These are phyloP conservation scores for Tolmerus cingulatus DNA, from an alignment of 2,888 invertebrate genomes.

Conservation along the genomic window DNA sequence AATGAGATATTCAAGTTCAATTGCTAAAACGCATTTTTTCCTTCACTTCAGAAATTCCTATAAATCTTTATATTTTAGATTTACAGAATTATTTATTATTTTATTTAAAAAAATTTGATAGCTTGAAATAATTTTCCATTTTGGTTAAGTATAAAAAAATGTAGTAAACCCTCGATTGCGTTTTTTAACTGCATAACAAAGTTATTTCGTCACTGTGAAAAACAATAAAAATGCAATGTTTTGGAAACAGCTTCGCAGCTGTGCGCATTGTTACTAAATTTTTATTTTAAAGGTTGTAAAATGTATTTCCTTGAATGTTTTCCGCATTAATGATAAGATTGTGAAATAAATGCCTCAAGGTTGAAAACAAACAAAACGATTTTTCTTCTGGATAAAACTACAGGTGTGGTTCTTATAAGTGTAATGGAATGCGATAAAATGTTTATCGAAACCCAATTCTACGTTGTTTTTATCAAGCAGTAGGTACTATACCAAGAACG, in stretches of 20 bases:
- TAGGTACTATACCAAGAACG: background rate
- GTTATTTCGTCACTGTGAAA: background rate
- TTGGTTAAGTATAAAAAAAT: no score
- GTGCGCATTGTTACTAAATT: background rate
- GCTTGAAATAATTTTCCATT: no score
- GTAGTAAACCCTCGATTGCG: background rate
- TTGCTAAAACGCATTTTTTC: no score
- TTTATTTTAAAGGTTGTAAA: background rate
- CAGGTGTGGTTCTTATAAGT: background rate
- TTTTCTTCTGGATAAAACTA: background rate
- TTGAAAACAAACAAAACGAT: background rate
- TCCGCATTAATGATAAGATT: conserved; percentile 15
- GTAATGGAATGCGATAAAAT: background rate
- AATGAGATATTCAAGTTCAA: no score
- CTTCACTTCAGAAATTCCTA: no score
- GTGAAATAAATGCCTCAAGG: background rate
- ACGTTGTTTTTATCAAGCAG: background rate
- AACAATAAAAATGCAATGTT: background rate
- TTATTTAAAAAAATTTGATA: no score
- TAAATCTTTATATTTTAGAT: no score
- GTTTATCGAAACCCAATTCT: background rate
- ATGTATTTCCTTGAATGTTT: conserved; percentile 10
- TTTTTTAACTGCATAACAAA: background rate
- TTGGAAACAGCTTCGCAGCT: background rate
- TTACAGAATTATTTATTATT: no score